Evolutionary conservation across 2,888 invertebrate genomes (phyloP).

Genomic region (Drosophila ustulata): DNA sequence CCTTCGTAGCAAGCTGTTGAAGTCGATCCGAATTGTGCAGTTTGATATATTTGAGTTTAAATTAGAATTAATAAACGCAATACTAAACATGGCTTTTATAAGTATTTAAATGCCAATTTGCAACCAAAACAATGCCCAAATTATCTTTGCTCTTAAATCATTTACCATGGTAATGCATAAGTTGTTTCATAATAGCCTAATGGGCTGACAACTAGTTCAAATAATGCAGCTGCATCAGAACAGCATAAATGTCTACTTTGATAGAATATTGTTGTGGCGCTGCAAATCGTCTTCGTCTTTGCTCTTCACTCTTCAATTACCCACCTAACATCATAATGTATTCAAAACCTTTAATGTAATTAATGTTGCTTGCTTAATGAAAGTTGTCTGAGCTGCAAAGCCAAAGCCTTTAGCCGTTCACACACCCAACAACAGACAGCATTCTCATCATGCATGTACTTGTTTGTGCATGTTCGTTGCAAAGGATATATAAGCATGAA

Average conservation of each 20-base stretch:
- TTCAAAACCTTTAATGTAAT: conserved; percentile 79
- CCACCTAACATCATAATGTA: conserved; percentile 57
- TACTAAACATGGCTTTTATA: no score
- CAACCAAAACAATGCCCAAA: no score
- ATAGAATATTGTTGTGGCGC: conserved; percentile 21
- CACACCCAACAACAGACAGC: conserved; percentile 13
- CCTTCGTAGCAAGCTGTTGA: not conserved
- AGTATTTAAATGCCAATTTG: no score
- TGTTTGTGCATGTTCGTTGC: conserved; percentile 38
- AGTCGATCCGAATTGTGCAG: no score
- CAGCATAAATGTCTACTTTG: not conserved
- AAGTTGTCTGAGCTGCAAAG: conserved; percentile 55
- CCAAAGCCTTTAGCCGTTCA: conserved; percentile 15
- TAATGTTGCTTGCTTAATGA: conserved; percentile 79
- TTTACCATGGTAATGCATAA: not conserved
- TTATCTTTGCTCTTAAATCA: no score
- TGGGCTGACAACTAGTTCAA: conserved; percentile 52
- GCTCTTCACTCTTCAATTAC: conserved; percentile 35
- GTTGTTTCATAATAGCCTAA: conserved; percentile 32
- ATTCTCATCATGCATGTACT: conserved; percentile 22
- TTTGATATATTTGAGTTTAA: no score
- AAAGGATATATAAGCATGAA: conserved; percentile 53
- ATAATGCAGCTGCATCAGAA: conserved; percentile 48
- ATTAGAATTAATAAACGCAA: no score
- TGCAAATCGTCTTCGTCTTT: conserved; percentile 18